Evolutionary conservation across 2,113 vertebrate genomes (phyloP), one percentile per base, ranked within the genome.

Genomic region (Ciconia stormi): DNA sequence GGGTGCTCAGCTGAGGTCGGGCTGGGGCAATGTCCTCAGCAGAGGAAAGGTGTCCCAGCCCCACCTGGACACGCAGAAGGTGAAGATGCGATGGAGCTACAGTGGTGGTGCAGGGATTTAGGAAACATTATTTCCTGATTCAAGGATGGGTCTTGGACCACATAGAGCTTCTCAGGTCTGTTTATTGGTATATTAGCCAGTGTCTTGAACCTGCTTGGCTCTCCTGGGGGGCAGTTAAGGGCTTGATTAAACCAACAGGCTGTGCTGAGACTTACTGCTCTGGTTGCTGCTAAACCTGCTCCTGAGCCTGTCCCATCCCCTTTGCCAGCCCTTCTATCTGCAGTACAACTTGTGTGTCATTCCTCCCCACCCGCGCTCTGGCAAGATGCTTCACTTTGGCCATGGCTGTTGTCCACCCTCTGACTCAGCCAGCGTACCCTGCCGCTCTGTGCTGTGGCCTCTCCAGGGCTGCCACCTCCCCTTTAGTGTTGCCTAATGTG

Each of bases 341-440:
- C 36, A 4, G 19, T 7, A 4, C 7, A 18, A 21, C 5, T 27
- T 10, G 13, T 4, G 8, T 21, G 52, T 32, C 12, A 1, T 17
- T 70, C 17, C 40, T 82, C 20, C 23, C 17, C 23, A 4, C 11
- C 11, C 1, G 3, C 29, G 47, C 50, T 11, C 30, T 25, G 67
- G 29, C 2, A 10, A 27, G 79, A 42, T 14, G 36, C 32, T 70
- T 49, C 0, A 0, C 21, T 46, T 26, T n/a, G 55, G 55, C 55
- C 22, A 3, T 0, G 6, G 67, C 23, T 58, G 42, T 7, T 71
- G 58, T n/a, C 30, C 30, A 10, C 59, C 26, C 58, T 42, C 16
- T 0, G 0, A 22, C 4, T 21, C 30, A 8, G 29, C 46, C 22
- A 16, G 53, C 12, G 21, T 63, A 26, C 42, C 29, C 42, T 36